Evolutionary conservation across 2,113 vertebrate genomes (phyloP).

Genomic region (Ptychochromis oligacanthus): DNA sequence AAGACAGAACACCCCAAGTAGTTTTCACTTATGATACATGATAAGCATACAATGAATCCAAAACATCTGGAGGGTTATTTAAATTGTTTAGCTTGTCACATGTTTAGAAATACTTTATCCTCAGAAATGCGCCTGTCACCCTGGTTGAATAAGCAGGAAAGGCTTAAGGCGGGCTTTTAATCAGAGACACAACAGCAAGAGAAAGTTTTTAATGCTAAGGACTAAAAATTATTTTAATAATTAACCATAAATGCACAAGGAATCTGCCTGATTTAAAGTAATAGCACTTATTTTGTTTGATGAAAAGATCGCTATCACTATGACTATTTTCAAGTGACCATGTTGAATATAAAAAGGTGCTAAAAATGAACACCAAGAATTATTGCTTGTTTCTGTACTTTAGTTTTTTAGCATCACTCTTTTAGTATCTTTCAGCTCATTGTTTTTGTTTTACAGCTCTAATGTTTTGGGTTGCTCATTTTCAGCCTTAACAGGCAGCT

Average conservation of each 20-base stretch:
- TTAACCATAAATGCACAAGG: not conserved
- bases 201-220: not conserved
- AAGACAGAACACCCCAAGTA: conserved; percentile 10
- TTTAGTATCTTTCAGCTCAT: too few species aligned
- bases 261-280: not conserved
- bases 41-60: conserved; percentile 9
- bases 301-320: too few species aligned
- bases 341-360: too few species aligned
- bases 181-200: not conserved
- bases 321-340: too few species aligned
- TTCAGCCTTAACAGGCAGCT: too few species aligned
- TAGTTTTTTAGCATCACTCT: too few species aligned
- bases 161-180: conserved; percentile 7
- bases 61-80: conserved; percentile 38
- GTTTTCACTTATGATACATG: conserved; percentile 12
- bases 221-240: not conserved
- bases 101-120: conserved; percentile 21
- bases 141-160: conserved; percentile 5
- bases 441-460: too few species aligned
- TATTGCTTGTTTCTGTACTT: too few species aligned
- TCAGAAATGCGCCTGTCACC: too few species aligned
- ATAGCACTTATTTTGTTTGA: not conserved
- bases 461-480: too few species aligned
- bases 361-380: too few species aligned
- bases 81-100: conserved; percentile 22